A percentile compares a stretch with the other conserved stretches of the same genome.
Conservation (phyloP, 2,113 vertebrate genomes). For the Pontoporia blainvillei region DNA sequence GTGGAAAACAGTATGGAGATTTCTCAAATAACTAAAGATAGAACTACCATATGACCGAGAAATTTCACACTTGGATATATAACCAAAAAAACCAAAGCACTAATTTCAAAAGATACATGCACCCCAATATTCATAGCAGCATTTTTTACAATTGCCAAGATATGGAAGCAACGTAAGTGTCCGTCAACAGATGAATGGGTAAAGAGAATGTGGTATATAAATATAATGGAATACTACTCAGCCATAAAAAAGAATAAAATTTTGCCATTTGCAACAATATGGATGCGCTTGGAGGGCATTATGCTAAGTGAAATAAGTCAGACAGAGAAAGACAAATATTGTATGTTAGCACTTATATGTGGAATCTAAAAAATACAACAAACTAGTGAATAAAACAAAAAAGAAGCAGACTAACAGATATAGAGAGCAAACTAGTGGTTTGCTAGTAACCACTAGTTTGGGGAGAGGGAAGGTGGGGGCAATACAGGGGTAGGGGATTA, state of each 20-base stretch:
- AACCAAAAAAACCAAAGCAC: neutral
- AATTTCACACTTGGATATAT: neutral
- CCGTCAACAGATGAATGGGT: neutral
- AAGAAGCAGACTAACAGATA: neutral
- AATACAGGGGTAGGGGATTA: neutral
- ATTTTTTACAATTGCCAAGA: neutral
- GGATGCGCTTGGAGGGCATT: neutral
- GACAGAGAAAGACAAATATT: neutral
- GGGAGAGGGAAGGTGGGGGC: neutral
- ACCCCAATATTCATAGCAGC: neutral
- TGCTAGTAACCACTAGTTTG: neutral
- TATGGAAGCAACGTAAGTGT: neutral
- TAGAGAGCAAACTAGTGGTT: neutral
- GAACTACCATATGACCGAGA: neutral
- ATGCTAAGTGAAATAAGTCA: neutral
- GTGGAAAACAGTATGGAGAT: neutral
- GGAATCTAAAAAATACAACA: neutral
- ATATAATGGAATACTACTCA: neutral
- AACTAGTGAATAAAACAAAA: neutral
- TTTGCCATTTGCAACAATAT: neutral
- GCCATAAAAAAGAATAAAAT: neutral
- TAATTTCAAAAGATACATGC: neutral
- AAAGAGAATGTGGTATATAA: neutral
- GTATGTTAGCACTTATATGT: neutral
- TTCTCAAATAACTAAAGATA: neutral